Conservation (phyloP, 2,797 vertebrate genomes). For the Tadarida brasiliensis region DNA sequence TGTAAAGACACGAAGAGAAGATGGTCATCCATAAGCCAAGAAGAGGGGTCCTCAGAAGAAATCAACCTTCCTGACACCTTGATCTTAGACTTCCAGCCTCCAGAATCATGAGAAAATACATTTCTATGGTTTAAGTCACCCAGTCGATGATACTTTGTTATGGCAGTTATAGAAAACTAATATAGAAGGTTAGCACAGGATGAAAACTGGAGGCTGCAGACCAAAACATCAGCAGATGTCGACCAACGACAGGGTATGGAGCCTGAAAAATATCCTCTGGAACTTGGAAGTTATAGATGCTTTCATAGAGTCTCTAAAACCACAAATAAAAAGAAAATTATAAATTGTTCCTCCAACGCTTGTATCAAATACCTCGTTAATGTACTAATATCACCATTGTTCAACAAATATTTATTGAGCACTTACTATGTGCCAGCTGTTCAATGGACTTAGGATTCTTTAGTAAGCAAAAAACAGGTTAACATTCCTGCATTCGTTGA, state of each 20-base stretch:
- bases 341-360: not conserved
- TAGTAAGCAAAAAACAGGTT: not conserved
- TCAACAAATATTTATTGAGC: not conserved
- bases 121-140: not conserved
- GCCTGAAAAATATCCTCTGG: not conserved
- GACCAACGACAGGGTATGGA: not conserved
- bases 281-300: not conserved
- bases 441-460: not conserved
- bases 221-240: not conserved
- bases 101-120: conserved; percentile 43
- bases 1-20: not conserved
- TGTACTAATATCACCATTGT: not conserved
- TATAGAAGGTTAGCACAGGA: not conserved
- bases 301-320: not conserved
- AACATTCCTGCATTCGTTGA: not conserved
- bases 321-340: not conserved
- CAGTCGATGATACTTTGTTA: not conserved
- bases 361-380: not conserved
- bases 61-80: not conserved
- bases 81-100: not conserved
- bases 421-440: not conserved
- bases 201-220: not conserved
- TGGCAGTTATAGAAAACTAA: not conserved
- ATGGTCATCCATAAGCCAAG: not conserved
- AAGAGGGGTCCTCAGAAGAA: not conserved